These are phyloP conservation scores for Pseudorasbora parva DNA, from an alignment of 2,113 vertebrate species.

Conservation along the genomic window DNA sequence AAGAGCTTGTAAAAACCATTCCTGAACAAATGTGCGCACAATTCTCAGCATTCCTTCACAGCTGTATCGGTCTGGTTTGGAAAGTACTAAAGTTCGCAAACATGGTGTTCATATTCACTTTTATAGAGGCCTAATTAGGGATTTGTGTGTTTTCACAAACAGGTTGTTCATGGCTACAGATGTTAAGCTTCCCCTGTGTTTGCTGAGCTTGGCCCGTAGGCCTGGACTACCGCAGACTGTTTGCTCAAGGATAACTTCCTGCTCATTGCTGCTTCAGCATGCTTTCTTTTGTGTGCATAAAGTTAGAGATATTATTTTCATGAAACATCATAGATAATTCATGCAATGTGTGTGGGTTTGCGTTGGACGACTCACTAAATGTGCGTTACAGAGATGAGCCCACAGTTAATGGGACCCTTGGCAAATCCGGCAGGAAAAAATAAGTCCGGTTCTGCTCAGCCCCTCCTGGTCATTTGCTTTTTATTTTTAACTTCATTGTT, in stretches of 20 bases:
- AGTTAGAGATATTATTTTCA: not conserved
- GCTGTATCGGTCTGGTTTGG: slow-evolving; percentile 46
- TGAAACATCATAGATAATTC: slow-evolving; percentile 1
- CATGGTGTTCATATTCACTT: slow-evolving; percentile 65
- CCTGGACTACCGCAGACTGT: slow-evolving; percentile 49
- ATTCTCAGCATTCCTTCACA: slow-evolving; percentile 43
- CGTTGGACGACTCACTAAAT: slow-evolving; percentile 15
- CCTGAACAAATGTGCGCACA: slow-evolving; percentile 54
- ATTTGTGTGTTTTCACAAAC: slow-evolving; percentile 64
- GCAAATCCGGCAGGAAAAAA: slow-evolving; percentile 57
- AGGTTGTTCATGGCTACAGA: slow-evolving; percentile 63
- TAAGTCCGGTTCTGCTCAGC: slow-evolving; percentile 39
- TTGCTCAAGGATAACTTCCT: slow-evolving; percentile 45
- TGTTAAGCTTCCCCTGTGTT: slow-evolving; percentile 58
- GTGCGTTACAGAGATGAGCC: slow-evolving; percentile 14
- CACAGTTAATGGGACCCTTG: slow-evolving; percentile 50
- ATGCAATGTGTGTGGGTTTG: not conserved
- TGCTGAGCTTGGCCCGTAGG: slow-evolving; percentile 48
- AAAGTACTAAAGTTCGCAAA: slow-evolving; percentile 51
- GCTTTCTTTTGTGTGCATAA: not conserved
- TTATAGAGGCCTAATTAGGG: slow-evolving; percentile 62
- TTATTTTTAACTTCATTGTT: slow-evolving; percentile 63
- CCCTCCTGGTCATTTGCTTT: slow-evolving; percentile 40
- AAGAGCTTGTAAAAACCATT: slow-evolving; percentile 59
- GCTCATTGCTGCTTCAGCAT: slow-evolving; percentile 20